Percentiles rank a stretch among this genome's conserved stretches.
These are phyloP conservation scores for Mustela erminea DNA, from an alignment of 2,797 vertebrate genomes.

Conservation along the genomic window DNA sequence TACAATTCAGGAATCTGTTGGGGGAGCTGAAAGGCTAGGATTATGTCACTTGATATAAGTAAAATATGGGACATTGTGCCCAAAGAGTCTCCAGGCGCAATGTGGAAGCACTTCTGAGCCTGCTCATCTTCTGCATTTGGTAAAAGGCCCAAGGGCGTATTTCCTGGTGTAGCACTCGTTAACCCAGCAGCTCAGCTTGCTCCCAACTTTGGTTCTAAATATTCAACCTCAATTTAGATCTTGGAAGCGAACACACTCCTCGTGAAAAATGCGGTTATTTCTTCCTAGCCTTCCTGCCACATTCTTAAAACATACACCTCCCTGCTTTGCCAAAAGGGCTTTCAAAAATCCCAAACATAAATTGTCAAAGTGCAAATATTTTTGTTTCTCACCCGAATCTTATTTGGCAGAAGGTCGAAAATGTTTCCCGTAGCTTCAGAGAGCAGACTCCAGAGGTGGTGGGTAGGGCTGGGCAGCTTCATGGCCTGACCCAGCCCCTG, in stretches of 20 bases:
- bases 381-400: constrained; percentile 91
- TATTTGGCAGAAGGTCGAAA: constrained; percentile 92
- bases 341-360: constrained; percentile 78
- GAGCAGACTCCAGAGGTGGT: constrained; percentile 93
- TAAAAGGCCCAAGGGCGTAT: not conserved
- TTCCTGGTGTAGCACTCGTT: not conserved
- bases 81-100: not conserved
- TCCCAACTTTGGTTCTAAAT: constrained; percentile 70
- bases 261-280: constrained; percentile 68
- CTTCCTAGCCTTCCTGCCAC: constrained; percentile 74
- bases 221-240: constrained; percentile 72
- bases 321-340: constrained; percentile 73
- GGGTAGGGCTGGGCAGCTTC: constrained; percentile 93
- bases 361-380: constrained; percentile 82
- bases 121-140: not conserved
- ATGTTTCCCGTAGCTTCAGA: constrained; percentile 92
- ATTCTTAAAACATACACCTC: constrained; percentile 71
- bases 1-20: not conserved
- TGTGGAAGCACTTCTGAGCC: not conserved
- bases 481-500: constrained; percentile 93
- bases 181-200: not conserved
- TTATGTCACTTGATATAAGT: not conserved
- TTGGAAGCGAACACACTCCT: constrained; percentile 72
- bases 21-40: not conserved
- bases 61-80: not conserved